phyloP scores from a whole-genome alignment of 2,113 vertebrate genomes.

The Cyprinodon brontotheroides region DNA sequence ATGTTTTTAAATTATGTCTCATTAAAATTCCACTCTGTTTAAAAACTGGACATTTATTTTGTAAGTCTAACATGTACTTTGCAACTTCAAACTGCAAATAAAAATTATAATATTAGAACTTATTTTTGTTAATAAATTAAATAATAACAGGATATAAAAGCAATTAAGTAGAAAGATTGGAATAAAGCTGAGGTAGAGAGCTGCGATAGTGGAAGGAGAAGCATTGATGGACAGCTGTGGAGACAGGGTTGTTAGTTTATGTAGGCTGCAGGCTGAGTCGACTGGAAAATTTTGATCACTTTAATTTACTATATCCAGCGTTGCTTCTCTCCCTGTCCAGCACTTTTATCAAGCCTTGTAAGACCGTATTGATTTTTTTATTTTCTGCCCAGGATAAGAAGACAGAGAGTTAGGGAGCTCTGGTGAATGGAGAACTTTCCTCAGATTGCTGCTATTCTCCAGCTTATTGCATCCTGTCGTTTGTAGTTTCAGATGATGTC shows the following conservation, averaged over 20 bases:
- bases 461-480: conserved; percentile 99
- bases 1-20: background rate
- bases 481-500: conserved; percentile 97
- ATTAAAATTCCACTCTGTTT: background rate
- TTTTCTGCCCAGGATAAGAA: conserved; percentile 99
- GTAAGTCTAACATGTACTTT: background rate
- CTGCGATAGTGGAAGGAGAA: conserved; percentile 74
- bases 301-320: conserved; percentile 98
- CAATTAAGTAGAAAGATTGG: conserved; percentile 17
- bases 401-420: conserved; percentile 98
- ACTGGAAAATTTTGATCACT: conserved; percentile 99
- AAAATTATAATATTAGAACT: background rate
- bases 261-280: conserved; percentile 89
- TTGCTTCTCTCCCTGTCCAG: conserved; percentile 87
- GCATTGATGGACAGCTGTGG: conserved; percentile 86
- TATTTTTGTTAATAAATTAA: conserved; percentile 1
- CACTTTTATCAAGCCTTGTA: conserved; percentile 95
- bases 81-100: background rate
- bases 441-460: conserved; percentile 95
- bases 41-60: background rate
- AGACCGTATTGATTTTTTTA: conserved; percentile 99
- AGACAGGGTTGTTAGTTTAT: conserved; percentile 96
- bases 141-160: background rate
- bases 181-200: conserved; percentile 29
- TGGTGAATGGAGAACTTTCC: conserved; percentile 98